Percentiles rank a stretch among this genome's conserved stretches.
These are phyloP conservation scores for Mus caroli DNA, from an alignment of 2,797 vertebrate species.

Conservation along the genomic window DNA sequence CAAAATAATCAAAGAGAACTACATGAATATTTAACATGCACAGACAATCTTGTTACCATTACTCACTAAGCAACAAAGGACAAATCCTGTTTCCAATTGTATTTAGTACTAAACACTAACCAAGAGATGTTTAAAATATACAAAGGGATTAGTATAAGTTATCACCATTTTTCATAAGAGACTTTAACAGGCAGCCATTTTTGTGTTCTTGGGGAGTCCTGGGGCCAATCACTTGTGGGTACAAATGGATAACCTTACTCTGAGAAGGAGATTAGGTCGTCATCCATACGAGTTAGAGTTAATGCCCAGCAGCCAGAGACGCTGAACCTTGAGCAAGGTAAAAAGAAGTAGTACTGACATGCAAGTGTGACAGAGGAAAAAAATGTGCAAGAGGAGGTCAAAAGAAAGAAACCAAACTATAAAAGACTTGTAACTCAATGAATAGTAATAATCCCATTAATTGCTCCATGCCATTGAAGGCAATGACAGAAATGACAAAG, in stretches of 20 bases:
- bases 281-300: background rate
- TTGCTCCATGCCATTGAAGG: background rate
- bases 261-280: background rate
- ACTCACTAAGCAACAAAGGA: background rate
- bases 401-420: conserved; percentile 14
- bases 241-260: background rate
- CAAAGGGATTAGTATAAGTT: background rate
- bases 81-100: background rate
- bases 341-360: background rate
- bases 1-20: background rate
- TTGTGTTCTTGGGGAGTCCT: background rate
- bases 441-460: background rate
- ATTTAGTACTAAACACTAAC: background rate
- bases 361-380: background rate
- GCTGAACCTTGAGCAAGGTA: conserved; percentile 9
- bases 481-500: background rate
- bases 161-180: background rate
- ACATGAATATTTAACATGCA: too few species aligned
- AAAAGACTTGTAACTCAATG: conserved; percentile 26
- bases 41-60: background rate
- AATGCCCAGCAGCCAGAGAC: background rate
- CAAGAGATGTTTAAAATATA: background rate
- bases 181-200: background rate
- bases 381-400: background rate
- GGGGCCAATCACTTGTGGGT: background rate